Conservation (phyloP, 2,113 vertebrate species). For the Osmerus mordax region DNA sequence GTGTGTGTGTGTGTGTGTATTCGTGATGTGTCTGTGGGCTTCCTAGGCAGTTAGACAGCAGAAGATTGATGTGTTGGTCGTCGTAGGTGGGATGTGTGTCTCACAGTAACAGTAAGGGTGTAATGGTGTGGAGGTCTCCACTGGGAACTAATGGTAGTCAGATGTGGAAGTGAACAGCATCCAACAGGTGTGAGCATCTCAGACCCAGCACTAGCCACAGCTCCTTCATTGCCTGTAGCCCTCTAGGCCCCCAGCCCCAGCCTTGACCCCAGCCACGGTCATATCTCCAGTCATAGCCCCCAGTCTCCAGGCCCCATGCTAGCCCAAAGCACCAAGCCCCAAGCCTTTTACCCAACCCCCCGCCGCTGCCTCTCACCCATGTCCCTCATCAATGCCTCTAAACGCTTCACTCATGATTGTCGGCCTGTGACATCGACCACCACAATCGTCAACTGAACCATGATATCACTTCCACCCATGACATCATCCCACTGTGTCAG, state of each 20-base stretch:
- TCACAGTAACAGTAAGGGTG: constrained; percentile 33
- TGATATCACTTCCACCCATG: constrained; percentile 31
- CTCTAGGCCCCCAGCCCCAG: neutral
- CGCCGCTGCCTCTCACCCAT: neutral
- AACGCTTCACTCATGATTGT: constrained; percentile 20
- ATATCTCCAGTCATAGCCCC: neutral
- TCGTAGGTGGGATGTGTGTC: constrained; percentile 51
- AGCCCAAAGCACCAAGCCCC: neutral
- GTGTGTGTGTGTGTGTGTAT: constrained; percentile 31
- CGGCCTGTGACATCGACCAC: constrained; percentile 37
- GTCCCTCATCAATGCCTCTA: neutral
- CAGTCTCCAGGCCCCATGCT: neutral
- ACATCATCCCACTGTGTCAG: constrained; percentile 35
- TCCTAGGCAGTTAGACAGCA: constrained; percentile 42
- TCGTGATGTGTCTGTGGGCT: neutral
- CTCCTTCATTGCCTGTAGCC: neutral
- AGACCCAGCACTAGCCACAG: neutral
- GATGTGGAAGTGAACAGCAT: constrained; percentile 30
- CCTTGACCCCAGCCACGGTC: neutral
- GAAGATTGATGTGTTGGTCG: constrained; percentile 56
- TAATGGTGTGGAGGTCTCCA: constrained; percentile 33
- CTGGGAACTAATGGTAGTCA: constrained; percentile 41
- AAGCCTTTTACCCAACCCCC: neutral
- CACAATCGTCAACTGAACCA: constrained; percentile 12
- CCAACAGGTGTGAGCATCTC: constrained; percentile 37